Evolutionary conservation across 1,140 invertebrate genomes (phyloP).

Genomic region (Scaptomyza montana): DNA sequence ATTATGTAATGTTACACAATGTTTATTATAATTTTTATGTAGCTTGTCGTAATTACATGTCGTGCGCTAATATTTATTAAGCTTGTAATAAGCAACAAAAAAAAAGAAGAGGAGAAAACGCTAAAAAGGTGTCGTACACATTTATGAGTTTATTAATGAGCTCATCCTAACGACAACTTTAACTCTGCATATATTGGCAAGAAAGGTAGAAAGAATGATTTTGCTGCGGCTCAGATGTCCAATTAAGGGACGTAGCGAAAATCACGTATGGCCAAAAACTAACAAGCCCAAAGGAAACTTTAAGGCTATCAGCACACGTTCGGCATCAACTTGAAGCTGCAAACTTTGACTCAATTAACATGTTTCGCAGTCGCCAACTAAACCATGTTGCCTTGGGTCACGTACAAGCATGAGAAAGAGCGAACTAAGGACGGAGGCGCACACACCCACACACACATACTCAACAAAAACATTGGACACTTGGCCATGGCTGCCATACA

Average conservation of each 20-base stretch:
- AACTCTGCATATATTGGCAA: not conserved
- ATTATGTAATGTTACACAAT: conserved; percentile 70
- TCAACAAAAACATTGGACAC: conserved; percentile 41
- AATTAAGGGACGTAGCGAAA: conserved; percentile 46
- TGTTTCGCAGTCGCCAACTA: conserved; percentile 28
- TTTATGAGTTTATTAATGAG: conserved; percentile 72
- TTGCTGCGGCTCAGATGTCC: conserved; percentile 48
- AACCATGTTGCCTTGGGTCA: conserved; percentile 35
- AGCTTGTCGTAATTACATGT: conserved; percentile 61
- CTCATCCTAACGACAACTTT: conserved; percentile 5
- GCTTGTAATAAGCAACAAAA: conserved; percentile 52
- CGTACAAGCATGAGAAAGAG: conserved; percentile 29
- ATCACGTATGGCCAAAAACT: conserved; percentile 55
- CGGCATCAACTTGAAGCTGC: conserved; percentile 54
- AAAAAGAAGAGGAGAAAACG: not conserved
- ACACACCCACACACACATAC: not conserved
- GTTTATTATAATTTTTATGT: conserved; percentile 72
- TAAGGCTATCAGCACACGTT: conserved; percentile 62
- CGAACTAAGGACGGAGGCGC: not conserved
- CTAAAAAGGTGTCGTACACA: conserved; percentile 51
- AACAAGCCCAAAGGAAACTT: conserved; percentile 45
- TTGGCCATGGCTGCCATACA: conserved; percentile 6
- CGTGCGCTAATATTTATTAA: conserved; percentile 69
- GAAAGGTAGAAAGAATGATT: not conserved
- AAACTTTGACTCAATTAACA: conserved; percentile 67